Percentiles rank a stretch among this genome's conserved stretches.
Evolutionary conservation across 2,113 vertebrate species (phyloP).

Genomic region (Carassius carassius): DNA sequence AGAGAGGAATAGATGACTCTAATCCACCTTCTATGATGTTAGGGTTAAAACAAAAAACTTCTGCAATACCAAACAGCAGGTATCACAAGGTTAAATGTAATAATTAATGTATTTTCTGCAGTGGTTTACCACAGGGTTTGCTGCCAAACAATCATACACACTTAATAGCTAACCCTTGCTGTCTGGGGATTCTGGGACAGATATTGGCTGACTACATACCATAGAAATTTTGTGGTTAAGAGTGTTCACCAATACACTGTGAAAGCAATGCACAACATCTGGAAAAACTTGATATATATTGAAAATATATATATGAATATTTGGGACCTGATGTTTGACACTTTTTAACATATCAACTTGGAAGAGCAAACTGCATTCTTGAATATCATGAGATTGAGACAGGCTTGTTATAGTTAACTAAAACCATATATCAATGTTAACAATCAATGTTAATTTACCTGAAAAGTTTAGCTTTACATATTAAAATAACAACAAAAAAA

Average conservation of each 20-base stretch:
- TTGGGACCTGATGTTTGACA: slow-evolving; percentile 1
- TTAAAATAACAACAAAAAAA: neutral
- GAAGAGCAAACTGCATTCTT: neutral
- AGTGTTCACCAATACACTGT: slow-evolving; percentile 3
- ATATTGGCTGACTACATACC: slow-evolving; percentile 19
- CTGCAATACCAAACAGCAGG: neutral
- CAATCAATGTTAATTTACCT: neutral
- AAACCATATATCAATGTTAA: no score
- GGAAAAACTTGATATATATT: neutral
- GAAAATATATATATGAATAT: neutral
- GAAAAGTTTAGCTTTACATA: neutral
- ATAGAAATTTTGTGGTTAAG: neutral
- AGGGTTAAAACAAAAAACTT: neutral
- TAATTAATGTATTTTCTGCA: neutral
- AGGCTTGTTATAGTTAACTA: neutral
- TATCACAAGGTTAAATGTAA: neutral
- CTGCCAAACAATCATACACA: neutral
- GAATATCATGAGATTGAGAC: neutral
- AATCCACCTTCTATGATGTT: slow-evolving; percentile 26
- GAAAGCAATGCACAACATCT: slow-evolving; percentile 10
- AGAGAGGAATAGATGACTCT: slow-evolving; percentile 3
- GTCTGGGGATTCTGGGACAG: neutral
- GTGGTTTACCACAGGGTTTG: neutral
- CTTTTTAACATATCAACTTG: neutral
- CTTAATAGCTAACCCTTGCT: slow-evolving; percentile 4